A percentile compares a stretch with the other conserved stretches of the same genome.
Conservation (phyloP, 2,113 vertebrate species). For the Chaetops frenatus region DNA sequence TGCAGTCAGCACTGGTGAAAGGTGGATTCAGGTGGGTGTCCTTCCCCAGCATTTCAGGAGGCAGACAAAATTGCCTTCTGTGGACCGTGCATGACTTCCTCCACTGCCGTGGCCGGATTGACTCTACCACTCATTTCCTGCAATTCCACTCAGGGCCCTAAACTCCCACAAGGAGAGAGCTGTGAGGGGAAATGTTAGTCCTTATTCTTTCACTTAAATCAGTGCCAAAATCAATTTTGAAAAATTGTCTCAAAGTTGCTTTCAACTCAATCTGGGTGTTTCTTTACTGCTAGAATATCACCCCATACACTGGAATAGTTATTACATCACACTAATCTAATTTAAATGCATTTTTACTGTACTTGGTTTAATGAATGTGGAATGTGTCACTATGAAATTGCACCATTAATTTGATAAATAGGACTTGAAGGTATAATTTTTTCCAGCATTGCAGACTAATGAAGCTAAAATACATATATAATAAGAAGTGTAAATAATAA, state of each 20-base stretch:
- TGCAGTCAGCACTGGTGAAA: not conserved
- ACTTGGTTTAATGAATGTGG: conserved; percentile 85
- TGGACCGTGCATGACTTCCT: not conserved
- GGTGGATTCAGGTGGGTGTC: not conserved
- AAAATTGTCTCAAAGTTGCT: conserved; percentile 69
- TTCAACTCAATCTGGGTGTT: conserved; percentile 65
- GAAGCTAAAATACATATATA: conserved; percentile 89
- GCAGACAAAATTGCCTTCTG: not conserved
- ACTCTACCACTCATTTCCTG: not conserved
- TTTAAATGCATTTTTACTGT: conserved; percentile 84
- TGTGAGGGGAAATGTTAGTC: not conserved
- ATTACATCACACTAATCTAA: conserved; percentile 87
- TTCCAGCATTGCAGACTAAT: conserved; percentile 85
- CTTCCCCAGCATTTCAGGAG: rapidly evolving
- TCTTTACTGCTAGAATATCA: conserved; percentile 72
- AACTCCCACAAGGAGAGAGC: not conserved
- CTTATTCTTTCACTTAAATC: conserved; percentile 38
- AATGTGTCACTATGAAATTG: conserved; percentile 86
- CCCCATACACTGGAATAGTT: conserved; percentile 68
- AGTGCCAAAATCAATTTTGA: conserved; percentile 68
- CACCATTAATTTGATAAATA: conserved; percentile 88
- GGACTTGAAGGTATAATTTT: conserved; percentile 88
- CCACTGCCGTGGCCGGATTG: not conserved
- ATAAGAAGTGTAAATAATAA: conserved; percentile 88
- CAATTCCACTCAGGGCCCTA: not conserved